Conservation (phyloP, 2,113 vertebrate species). For the Lipotes vexillifer region DNA sequence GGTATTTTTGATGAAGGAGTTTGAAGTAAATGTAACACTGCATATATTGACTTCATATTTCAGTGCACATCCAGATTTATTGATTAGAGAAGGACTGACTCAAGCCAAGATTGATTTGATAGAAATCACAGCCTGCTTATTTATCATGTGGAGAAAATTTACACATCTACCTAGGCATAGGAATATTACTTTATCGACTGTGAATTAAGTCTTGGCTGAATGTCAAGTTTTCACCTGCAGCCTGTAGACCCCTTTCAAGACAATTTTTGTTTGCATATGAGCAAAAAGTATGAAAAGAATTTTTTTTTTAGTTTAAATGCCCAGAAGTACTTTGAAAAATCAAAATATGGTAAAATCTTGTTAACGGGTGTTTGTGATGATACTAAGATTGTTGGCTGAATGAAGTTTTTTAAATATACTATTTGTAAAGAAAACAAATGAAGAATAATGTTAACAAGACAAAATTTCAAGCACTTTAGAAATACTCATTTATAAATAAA, state of each 20-base stretch:
- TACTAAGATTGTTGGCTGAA: background rate
- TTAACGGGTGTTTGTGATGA: background rate
- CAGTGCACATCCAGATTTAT: conserved; percentile 64
- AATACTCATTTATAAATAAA: background rate
- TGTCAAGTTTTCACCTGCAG: conserved; percentile 49
- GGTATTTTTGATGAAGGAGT: conserved; percentile 59
- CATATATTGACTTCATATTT: conserved; percentile 69
- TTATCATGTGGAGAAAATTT: conserved; percentile 71
- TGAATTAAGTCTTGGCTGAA: conserved; percentile 58
- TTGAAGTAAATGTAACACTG: conserved; percentile 56
- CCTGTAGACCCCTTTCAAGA: background rate
- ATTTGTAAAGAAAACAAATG: conserved; percentile 3
- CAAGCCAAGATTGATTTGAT: conserved; percentile 63
- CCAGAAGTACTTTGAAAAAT: conserved; percentile 26
- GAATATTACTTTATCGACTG: conserved; percentile 66
- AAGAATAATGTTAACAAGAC: background rate
- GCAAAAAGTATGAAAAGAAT: background rate
- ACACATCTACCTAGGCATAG: conserved; percentile 52
- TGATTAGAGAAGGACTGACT: conserved; percentile 64
- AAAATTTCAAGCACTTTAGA: background rate
- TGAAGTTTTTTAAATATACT: background rate
- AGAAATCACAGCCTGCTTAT: conserved; percentile 61
- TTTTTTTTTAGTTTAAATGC: conserved; percentile 4
- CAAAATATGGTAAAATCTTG: conserved; percentile 3
- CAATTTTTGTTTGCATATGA: conserved; percentile 42